These are phyloP conservation scores for Cyanistes caeruleus DNA, from an alignment of 2,113 vertebrate genomes.

Conservation along the genomic window DNA sequence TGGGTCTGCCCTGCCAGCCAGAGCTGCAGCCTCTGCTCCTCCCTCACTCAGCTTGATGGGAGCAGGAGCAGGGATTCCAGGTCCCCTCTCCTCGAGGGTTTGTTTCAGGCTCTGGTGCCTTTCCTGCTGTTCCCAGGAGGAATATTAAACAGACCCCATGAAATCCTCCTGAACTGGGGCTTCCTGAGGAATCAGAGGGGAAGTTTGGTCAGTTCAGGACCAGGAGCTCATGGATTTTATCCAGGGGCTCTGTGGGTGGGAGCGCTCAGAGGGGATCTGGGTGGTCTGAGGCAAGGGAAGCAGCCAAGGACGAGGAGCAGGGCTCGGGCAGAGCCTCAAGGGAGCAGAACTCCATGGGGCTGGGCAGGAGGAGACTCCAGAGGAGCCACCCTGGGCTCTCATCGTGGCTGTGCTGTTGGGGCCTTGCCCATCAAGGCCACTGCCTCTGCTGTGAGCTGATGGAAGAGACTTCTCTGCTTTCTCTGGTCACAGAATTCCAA, in stretches of 20 bases:
- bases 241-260: background rate
- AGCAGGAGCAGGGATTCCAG: background rate
- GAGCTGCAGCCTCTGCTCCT: background rate
- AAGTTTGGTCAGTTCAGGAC: background rate
- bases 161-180: background rate
- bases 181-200: rapidly evolving
- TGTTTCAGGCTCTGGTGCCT: background rate
- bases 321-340: rapidly evolving
- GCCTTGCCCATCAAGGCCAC: background rate
- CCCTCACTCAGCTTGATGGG: background rate
- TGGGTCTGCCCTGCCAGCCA: background rate
- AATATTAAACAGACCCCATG: background rate
- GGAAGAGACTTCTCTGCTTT: background rate
- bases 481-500: rapidly evolving
- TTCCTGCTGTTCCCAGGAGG: background rate
- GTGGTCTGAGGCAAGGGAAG: background rate
- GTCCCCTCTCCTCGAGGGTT: background rate
- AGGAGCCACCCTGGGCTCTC: background rate
- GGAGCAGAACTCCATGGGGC: background rate
- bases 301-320: background rate
- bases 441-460: background rate
- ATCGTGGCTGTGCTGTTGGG: background rate
- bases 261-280: background rate
- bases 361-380: background rate
- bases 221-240: background rate